phyloP scores from a whole-genome alignment of 2,888 invertebrate species.

The Habroteleia sp. region DNA sequence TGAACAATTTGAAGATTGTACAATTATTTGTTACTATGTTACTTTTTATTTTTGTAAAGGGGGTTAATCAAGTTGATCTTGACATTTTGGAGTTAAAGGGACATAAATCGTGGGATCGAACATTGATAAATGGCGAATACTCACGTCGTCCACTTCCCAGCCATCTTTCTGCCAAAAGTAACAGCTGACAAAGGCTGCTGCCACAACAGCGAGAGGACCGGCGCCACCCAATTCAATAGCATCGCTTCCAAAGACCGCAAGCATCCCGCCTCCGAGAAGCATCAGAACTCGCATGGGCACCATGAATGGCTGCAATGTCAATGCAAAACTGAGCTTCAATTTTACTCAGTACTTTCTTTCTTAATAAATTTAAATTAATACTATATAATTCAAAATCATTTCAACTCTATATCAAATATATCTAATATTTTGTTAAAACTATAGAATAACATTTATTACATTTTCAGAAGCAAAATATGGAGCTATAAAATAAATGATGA shows the following conservation, averaged over 20 bases:
- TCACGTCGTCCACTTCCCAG: slow-evolving; percentile 90
- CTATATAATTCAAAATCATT: too few species aligned
- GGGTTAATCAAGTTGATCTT: slow-evolving; percentile 19
- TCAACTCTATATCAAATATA: too few species aligned
- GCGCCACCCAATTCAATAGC: slow-evolving; percentile 87
- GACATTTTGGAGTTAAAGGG: slow-evolving; percentile 28
- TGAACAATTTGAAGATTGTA: too few species aligned
- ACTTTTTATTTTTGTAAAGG: neutral
- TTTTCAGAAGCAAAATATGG: too few species aligned
- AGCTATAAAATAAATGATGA: too few species aligned
- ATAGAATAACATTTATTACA: too few species aligned
- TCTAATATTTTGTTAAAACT: too few species aligned
- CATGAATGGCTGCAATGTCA: slow-evolving; percentile 84
- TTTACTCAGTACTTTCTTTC: too few species aligned
- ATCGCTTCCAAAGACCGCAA: slow-evolving; percentile 94
- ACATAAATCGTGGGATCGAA: slow-evolving; percentile 43
- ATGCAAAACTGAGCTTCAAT: slow-evolving; percentile 11
- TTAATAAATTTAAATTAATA: too few species aligned
- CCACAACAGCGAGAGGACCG: slow-evolving; percentile 92
- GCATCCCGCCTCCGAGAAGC: slow-evolving; percentile 90
- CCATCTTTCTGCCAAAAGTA: slow-evolving; percentile 91
- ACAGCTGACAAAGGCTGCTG: slow-evolving; percentile 91
- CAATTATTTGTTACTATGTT: too few species aligned
- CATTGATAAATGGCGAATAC: slow-evolving; percentile 67
- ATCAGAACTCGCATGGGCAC: slow-evolving; percentile 90